phyloP scores from a whole-genome alignment of 2,113 vertebrate species.

The Pseudolaguvia tuberculata region DNA sequence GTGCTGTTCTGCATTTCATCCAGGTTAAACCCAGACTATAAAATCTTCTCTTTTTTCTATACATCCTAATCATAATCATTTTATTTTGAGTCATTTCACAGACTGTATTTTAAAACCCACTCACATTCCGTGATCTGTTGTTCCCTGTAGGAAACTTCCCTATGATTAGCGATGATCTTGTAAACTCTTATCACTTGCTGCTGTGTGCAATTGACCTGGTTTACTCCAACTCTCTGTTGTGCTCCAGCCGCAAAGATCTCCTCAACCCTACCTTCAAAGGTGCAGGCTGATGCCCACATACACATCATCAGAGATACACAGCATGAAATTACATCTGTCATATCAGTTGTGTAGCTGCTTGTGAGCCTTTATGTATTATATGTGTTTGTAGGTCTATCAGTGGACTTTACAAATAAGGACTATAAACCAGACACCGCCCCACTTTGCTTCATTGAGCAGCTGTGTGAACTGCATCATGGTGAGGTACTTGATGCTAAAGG shows the following conservation, averaged over 20 bases:
- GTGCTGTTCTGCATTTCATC: background rate
- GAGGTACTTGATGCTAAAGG: conserved; percentile 92
- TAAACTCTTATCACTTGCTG: conserved; percentile 93
- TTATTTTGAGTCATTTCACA: background rate
- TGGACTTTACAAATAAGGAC: conserved; percentile 82
- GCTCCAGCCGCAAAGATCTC: conserved; percentile 83
- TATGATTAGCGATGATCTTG: conserved; percentile 94
- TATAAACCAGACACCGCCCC: conserved; percentile 73
- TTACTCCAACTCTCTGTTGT: conserved; percentile 84
- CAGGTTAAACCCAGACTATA: background rate
- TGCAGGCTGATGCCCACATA: conserved; percentile 49
- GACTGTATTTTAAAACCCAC: background rate
- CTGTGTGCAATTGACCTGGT: conserved; percentile 88
- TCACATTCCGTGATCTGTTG: background rate
- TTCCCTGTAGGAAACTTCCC: conserved; percentile 83
- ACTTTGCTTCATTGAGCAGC: conserved; percentile 83
- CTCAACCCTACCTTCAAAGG: conserved; percentile 86
- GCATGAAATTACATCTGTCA: conserved; percentile 3
- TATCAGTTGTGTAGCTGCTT: conserved; percentile 1
- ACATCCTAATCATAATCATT: background rate
- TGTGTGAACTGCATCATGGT: conserved; percentile 85
- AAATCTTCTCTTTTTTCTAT: no score
- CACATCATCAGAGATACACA: background rate
- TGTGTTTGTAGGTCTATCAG: conserved; percentile 73
- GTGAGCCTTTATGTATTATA: background rate